Evolutionary conservation across 2,888 invertebrate genomes (phyloP).

Genomic region (Caenorhabditis imperialis): DNA sequence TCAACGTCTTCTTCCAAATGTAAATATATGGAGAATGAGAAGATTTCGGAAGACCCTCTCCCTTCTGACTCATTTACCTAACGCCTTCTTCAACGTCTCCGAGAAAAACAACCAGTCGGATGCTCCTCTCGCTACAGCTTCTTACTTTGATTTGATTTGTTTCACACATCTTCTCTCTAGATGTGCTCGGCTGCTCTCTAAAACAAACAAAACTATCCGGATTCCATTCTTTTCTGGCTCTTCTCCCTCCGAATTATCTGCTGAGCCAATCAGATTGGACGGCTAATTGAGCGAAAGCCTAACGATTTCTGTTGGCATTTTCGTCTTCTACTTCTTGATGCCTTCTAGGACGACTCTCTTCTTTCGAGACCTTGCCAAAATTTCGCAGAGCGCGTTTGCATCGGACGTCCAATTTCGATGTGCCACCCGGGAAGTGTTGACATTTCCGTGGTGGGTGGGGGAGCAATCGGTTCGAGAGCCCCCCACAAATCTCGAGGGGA

Average conservation of each 20-base stretch:
- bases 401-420: too few relatives aligned
- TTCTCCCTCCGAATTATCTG: constrained; percentile 4
- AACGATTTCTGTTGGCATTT: too few relatives aligned
- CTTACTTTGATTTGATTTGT: constrained; percentile 40
- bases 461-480: constrained; percentile 6
- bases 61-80: constrained; percentile 25
- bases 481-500: constrained; percentile 22
- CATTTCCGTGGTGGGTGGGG: constrained; percentile 10
- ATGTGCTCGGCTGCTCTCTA: too few relatives aligned
- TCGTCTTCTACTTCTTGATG: too few relatives aligned
- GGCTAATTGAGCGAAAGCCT: constrained; percentile 44
- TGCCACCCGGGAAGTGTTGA: constrained; percentile 27
- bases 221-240: constrained; percentile 5
- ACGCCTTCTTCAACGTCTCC: constrained; percentile 5
- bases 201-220: not conserved
- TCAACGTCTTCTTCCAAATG: constrained; percentile 7
- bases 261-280: constrained; percentile 35
- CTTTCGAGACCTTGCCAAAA: too few relatives aligned
- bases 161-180: constrained; percentile 32
- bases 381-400: too few relatives aligned
- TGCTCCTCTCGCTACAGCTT: not conserved
- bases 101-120: constrained; percentile 27
- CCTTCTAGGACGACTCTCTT: too few relatives aligned
- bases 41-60: constrained; percentile 12
- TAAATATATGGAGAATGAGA: constrained; percentile 27